Base-by-base conservation (phyloP, 2,113 vertebrate genomes). In the Oxyura jamaicensis region DNA sequence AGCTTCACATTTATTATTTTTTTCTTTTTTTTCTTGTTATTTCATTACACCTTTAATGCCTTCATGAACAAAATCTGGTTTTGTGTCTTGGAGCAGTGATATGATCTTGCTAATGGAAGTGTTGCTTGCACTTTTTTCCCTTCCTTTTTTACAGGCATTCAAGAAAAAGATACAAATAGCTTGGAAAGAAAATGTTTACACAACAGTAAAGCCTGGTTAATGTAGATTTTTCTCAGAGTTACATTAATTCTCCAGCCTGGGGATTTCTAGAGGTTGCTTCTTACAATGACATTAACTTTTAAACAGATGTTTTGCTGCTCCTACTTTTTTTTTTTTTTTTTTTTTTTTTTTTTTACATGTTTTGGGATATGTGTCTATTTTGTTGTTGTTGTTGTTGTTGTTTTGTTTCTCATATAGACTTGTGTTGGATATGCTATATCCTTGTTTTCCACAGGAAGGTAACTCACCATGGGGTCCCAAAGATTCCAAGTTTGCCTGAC, bases 391-490 rank as follows among this genome's bases (percentile, higher is more conserved):
- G 22, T 59, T 53, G 55, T 42, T 55, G 26, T 62, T 42, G 55
- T 55, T 29, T 12, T 21, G 7, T 26, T 67, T 71, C 62, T 74
- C 33, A 62, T 13, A 23, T 10, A 31, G 39, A 19, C 3, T 75
- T 72, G 3, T 74, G 41, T 13, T 69, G 8, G 0, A 4, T 33
- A 5, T 48, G n/a, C 3, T 26, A 14, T 7, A 9, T 8, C 17
- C 44, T 73, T 62, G 22, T 66, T 84, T 89, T 66, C n/a, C 41
- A 62, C 11, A 5, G 39, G 2, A 16, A 10, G 1, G 3, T 33
- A 53, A 21, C 8, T 62, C 52, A 25, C 6, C 9, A 2, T 3
- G 21, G 11, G 21, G 3, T 12, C 12, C 25, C 82, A 25, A 72
- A n/a, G 26, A 88, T 20, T 10, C 4, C 19, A 41, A 46, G 10